phyloP scores from a whole-genome alignment of 2,797 vertebrate species.

The Hippoglossus hippoglossus region DNA sequence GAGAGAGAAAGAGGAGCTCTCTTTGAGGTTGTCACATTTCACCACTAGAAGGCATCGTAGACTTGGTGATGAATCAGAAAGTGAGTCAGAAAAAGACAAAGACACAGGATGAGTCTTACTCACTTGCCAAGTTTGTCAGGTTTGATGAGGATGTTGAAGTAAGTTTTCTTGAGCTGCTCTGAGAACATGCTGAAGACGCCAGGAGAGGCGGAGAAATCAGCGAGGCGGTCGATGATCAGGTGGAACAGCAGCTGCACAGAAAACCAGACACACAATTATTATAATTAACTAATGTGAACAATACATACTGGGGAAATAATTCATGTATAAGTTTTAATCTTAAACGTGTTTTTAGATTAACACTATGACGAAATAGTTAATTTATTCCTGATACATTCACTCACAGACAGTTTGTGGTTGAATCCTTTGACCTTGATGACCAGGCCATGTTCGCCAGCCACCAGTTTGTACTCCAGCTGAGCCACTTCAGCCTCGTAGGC shows the following conservation, averaged over 20 bases:
- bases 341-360: too few species aligned
- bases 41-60: conserved; percentile 72
- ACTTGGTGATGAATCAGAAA: conserved; percentile 30
- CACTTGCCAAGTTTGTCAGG: conserved; percentile 94
- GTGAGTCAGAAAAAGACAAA: conserved; percentile 13
- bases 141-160: conserved; percentile 97
- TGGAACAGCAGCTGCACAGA: conserved; percentile 90
- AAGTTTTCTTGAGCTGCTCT: conserved; percentile 96
- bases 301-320: too few species aligned
- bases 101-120: conserved; percentile 37
- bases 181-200: conserved; percentile 94
- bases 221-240: conserved; percentile 93
- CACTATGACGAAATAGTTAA: too few species aligned
- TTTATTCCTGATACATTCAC: conserved; percentile 53
- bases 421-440: conserved; percentile 94
- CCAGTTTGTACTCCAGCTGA: conserved; percentile 93
- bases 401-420: conserved; percentile 95
- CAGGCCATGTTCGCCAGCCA: conserved; percentile 92
- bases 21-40: conserved; percentile 32
- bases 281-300: too few species aligned
- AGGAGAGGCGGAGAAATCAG: conserved; percentile 89
- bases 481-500: conserved; percentile 96
- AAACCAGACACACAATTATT: conserved; percentile 13
- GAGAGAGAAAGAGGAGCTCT: conserved; percentile 2
- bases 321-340: too few species aligned